These are phyloP conservation scores for Allygus modestus DNA, from an alignment of 2,888 invertebrate species.

Conservation along the genomic window DNA sequence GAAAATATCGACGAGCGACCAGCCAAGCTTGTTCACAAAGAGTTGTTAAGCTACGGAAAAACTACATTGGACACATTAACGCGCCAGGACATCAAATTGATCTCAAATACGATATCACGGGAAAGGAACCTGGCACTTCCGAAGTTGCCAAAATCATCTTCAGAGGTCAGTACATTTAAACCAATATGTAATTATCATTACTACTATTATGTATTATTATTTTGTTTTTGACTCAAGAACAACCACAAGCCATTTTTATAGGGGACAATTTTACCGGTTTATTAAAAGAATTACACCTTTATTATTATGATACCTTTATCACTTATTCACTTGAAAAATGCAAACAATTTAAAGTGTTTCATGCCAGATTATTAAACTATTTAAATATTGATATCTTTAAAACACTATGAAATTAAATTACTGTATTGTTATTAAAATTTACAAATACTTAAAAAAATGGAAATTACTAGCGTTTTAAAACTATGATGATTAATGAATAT, in stretches of 20 bases:
- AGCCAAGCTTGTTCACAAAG: conserved; percentile 35
- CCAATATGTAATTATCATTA: conserved; percentile 35
- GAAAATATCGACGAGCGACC: conserved; percentile 40
- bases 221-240: conserved; percentile 34
- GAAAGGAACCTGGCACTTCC: conserved; percentile 40
- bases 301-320: not conserved
- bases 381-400: not conserved
- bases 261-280: conserved; percentile 38
- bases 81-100: conserved; percentile 35
- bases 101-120: conserved; percentile 37
- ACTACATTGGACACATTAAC: conserved; percentile 38
- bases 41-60: conserved; percentile 38
- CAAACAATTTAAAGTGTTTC: not conserved
- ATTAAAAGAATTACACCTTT: conserved; percentile 13
- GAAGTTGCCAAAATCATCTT: conserved; percentile 35
- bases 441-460: conserved; percentile 17
- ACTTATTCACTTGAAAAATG: not conserved
- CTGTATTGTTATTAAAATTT: conserved; percentile 7
- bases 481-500: conserved; percentile 18
- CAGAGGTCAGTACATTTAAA: conserved; percentile 40
- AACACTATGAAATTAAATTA: not conserved
- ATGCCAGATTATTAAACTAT: not conserved
- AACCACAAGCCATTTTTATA: conserved; percentile 35
- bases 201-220: conserved; percentile 35
- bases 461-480: conserved; percentile 23